These are phyloP conservation scores for Gorsachius goisagi DNA, from an alignment of 2,113 vertebrate genomes.

Conservation along the genomic window DNA sequence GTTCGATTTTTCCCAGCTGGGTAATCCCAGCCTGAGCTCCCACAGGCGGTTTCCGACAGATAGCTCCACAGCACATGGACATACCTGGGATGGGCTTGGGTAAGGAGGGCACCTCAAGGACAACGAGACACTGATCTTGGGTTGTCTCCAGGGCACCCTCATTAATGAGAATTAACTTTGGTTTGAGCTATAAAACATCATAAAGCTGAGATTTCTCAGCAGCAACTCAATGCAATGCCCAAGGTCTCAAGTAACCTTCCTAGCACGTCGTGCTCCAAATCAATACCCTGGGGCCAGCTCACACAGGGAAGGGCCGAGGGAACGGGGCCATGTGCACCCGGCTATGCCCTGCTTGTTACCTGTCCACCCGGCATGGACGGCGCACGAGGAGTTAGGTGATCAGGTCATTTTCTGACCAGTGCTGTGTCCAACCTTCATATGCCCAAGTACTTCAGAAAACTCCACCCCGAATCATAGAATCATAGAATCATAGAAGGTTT, in stretches of 20 bases:
- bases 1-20: neutral
- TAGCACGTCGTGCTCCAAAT: neutral
- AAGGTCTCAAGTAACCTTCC: neutral
- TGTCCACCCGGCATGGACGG: neutral
- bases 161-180: neutral
- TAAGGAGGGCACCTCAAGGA: neutral
- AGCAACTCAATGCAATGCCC: neutral
- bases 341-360: neutral
- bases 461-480: too few species aligned
- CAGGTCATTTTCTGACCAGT: neutral
- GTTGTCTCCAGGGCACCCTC: neutral
- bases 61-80: too few species aligned
- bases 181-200: neutral
- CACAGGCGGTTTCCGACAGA: neutral
- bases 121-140: neutral
- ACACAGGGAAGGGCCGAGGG: neutral
- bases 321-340: neutral
- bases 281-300: neutral
- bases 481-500: too few species aligned
- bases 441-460: neutral
- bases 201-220: neutral
- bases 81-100: neutral
- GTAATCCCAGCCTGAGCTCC: neutral
- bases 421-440: neutral
- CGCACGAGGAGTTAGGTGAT: neutral